These are phyloP conservation scores for Thalpophila matura DNA, from an alignment of 2,888 invertebrate species.

Conservation along the genomic window DNA sequence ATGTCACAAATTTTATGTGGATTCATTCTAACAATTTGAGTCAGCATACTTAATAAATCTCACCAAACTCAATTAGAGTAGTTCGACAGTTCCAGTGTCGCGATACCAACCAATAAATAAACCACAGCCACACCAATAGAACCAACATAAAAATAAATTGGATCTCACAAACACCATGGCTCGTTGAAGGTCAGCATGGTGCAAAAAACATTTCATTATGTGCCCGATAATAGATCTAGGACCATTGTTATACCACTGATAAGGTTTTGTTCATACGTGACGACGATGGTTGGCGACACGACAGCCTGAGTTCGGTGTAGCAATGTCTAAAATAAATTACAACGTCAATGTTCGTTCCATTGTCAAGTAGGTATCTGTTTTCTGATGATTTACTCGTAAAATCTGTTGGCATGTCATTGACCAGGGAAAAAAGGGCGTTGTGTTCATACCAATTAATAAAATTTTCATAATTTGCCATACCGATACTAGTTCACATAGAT, in stretches of 20 bases:
- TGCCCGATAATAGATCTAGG: constrained; percentile 39
- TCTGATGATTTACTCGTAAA: too few relatives aligned
- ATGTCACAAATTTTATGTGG: not conserved
- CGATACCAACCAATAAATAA: constrained; percentile 4
- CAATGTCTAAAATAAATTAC: not conserved
- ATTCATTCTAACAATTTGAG: not conserved
- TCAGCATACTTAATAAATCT: too few relatives aligned
- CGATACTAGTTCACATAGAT: too few relatives aligned
- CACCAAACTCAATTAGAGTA: not conserved
- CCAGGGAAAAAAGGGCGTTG: too few relatives aligned
- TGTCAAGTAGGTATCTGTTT: too few relatives aligned
- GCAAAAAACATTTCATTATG: constrained; percentile 57
- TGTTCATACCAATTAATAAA: too few relatives aligned
- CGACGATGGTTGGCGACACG: constrained; percentile 21
- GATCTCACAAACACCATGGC: constrained; percentile 16
- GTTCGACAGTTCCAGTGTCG: not conserved
- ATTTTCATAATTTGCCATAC: too few relatives aligned
- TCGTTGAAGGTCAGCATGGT: constrained; percentile 47
- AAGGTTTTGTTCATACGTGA: constrained; percentile 47
- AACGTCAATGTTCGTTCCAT: too few relatives aligned
- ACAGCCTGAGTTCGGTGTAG: not conserved
- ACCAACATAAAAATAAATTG: constrained; percentile 37
- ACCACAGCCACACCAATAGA: constrained; percentile 6
- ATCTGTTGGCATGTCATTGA: too few relatives aligned
- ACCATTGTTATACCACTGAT: constrained; percentile 56